These are phyloP conservation scores for Diplodus sargus DNA, from an alignment of 2,797 vertebrate species.

Conservation along the genomic window DNA sequence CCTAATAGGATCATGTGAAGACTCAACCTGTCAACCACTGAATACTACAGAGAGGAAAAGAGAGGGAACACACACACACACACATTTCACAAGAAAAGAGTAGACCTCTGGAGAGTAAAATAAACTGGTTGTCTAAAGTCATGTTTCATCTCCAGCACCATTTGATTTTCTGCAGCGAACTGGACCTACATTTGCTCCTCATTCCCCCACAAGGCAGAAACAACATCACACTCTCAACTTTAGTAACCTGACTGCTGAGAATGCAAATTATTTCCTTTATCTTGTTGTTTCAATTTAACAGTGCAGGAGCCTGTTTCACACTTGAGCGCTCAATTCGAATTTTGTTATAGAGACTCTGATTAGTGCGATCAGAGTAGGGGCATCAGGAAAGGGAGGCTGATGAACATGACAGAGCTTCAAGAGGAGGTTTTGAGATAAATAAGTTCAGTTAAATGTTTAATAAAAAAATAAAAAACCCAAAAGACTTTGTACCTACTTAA, in stretches of 20 bases:
- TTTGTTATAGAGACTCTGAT: constrained; percentile 16
- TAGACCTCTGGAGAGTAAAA: not conserved
- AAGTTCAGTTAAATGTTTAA: not conserved
- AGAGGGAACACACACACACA: not conserved
- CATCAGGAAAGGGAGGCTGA: not conserved
- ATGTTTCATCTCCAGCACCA: not conserved
- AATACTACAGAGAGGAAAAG: constrained; percentile 16
- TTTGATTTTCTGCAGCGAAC: not conserved
- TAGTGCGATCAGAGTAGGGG: constrained; percentile 2
- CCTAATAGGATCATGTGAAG: constrained; percentile 56
- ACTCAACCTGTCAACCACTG: constrained; percentile 45
- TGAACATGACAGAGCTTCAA: not conserved
- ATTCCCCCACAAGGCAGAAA: not conserved
- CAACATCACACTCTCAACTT: not conserved
- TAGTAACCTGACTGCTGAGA: constrained; percentile 2
- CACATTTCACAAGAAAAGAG: not conserved
- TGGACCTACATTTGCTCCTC: not conserved
- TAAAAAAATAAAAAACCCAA: not conserved
- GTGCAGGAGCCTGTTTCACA: constrained; percentile 33
- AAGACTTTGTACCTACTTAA: not conserved
- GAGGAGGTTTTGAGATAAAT: not conserved
- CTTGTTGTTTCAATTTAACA: constrained; percentile 40
- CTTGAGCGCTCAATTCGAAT: not conserved
- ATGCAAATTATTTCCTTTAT: constrained; percentile 41
- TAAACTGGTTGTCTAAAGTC: not conserved